Conservation (phyloP, 2,797 vertebrate genomes). For the Lagodon rhomboides region DNA sequence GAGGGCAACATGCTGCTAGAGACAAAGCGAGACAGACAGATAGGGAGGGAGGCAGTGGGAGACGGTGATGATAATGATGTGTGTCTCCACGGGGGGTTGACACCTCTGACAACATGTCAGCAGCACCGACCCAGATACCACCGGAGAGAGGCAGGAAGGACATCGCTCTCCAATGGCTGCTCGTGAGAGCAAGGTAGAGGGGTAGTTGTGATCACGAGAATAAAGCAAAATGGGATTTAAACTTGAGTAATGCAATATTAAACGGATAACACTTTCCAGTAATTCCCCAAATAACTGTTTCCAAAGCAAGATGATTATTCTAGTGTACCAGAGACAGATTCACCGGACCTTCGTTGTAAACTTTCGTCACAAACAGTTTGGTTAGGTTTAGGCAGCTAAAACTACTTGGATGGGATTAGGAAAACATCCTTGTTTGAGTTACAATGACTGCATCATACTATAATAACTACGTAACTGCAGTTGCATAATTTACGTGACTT, state of each 20-base stretch:
- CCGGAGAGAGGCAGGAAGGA: slow-evolving; percentile 42
- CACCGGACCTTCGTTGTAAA: no score
- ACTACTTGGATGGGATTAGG: no score
- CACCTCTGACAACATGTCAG: slow-evolving; percentile 76
- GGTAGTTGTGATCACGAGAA: slow-evolving; percentile 13
- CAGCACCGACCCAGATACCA: slow-evolving; percentile 62
- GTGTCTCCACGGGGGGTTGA: slow-evolving; percentile 62
- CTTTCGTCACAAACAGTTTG: no score
- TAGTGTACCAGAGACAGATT: no score
- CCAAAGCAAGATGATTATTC: no score
- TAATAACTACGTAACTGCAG: no score
- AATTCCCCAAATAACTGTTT: no score
- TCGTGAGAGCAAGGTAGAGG: slow-evolving; percentile 32
- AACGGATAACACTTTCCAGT: no score
- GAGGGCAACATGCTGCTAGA: slow-evolving; percentile 58
- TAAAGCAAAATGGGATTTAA: slow-evolving; percentile 13
- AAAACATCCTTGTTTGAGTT: no score
- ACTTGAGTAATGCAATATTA: neutral
- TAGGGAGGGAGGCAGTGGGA: slow-evolving; percentile 53
- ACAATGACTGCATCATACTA: no score
- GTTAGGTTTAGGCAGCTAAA: no score
- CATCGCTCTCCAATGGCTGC: slow-evolving; percentile 28
- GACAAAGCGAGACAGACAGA: slow-evolving; percentile 65
- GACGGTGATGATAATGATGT: slow-evolving; percentile 75
- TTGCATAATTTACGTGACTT: no score